These are phyloP conservation scores for Agraylea sexmaculata DNA, from an alignment of 1,140 invertebrate species.

Conservation along the genomic window DNA sequence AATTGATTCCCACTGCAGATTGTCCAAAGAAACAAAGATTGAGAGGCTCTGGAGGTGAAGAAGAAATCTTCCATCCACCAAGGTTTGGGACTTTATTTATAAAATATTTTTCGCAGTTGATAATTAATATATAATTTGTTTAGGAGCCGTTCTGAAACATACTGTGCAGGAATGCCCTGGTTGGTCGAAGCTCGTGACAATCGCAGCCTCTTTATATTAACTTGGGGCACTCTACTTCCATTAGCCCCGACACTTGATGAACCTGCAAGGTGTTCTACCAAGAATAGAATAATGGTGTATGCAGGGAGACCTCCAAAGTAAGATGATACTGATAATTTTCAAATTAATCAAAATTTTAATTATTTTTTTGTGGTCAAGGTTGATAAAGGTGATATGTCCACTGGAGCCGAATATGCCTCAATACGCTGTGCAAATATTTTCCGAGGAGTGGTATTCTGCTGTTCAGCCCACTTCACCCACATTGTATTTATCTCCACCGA, in stretches of 20 bases:
- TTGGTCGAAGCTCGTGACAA: conserved; percentile 60
- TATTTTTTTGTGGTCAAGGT: conserved; percentile 28
- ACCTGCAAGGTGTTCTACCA: conserved; percentile 46
- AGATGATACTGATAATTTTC: conserved; percentile 7
- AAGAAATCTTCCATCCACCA: conserved; percentile 46
- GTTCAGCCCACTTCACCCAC: conserved; percentile 10
- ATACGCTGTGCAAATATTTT: conserved; percentile 59
- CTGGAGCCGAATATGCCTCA: conserved; percentile 51
- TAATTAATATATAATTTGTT: too few species aligned
- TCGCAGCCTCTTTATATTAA: conserved; percentile 58
- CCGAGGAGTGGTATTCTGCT: conserved; percentile 52
- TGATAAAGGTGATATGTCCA: conserved; percentile 64
- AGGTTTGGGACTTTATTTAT: conserved; percentile 19
- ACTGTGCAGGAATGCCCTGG: conserved; percentile 64
- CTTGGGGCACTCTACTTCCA: conserved; percentile 52
- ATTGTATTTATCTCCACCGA: conserved; percentile 27
- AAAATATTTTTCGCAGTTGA: not conserved
- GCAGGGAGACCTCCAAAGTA: conserved; percentile 44
- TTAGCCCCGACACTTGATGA: conserved; percentile 40
- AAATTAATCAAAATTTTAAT: conserved; percentile 1
- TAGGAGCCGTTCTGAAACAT: conserved; percentile 12
- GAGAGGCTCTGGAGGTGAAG: conserved; percentile 47
- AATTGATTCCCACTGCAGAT: conserved; percentile 45
- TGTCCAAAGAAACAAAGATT: conserved; percentile 50
- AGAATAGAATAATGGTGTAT: conserved; percentile 50